Evolutionary conservation across 2,797 vertebrate genomes (phyloP).

Genomic region (Sebastes hubbsi): DNA sequence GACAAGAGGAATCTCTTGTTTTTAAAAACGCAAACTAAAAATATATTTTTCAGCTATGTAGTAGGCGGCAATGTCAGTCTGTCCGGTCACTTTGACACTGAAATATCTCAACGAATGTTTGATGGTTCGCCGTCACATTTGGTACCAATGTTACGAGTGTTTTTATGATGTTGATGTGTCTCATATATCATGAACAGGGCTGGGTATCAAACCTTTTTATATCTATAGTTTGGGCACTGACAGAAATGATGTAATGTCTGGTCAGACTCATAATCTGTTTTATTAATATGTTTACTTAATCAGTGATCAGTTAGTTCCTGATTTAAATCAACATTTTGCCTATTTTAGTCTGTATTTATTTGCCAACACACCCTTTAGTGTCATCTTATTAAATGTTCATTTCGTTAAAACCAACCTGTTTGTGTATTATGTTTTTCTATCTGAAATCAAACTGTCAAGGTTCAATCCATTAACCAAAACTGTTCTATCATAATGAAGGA

Average conservation of each 20-base stretch:
- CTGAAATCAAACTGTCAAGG: not conserved
- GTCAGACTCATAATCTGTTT: no score
- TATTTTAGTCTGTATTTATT: not conserved
- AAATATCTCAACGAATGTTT: no score
- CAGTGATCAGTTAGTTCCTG: not conserved
- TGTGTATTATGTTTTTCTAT: not conserved
- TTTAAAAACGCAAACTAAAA: not conserved
- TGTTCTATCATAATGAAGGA: not conserved
- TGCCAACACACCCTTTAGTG: not conserved
- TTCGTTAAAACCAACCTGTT: not conserved
- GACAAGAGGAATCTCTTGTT: not conserved
- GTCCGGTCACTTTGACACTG: no score
- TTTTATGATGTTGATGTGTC: no score
- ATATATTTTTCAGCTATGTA: not conserved
- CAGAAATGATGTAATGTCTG: no score
- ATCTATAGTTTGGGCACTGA: no score
- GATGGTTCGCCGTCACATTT: no score
- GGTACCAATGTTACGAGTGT: no score
- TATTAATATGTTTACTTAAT: not conserved
- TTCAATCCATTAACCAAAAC: not conserved
- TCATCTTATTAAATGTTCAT: not conserved
- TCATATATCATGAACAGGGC: no score
- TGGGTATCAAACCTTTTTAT: no score
- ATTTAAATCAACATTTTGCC: not conserved
- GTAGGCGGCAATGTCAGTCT: no score